These are phyloP conservation scores for Leguminivora glycinivorella DNA, from an alignment of 1,140 invertebrate species.

Conservation along the genomic window DNA sequence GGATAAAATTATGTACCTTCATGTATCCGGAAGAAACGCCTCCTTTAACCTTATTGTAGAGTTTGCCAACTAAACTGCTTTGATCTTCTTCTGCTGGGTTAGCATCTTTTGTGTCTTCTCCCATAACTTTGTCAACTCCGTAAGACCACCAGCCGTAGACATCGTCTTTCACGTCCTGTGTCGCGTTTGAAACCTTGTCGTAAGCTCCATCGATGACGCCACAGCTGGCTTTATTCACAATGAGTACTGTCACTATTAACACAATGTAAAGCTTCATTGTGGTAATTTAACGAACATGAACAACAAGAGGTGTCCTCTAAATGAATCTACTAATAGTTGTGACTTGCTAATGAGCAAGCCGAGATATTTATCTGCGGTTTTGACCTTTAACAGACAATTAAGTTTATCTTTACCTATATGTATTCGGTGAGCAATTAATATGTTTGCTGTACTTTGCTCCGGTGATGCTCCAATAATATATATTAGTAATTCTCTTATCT, in stretches of 20 bases:
- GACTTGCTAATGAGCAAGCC: not conserved
- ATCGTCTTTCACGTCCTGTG: conserved; percentile 33
- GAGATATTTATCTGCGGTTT: not conserved
- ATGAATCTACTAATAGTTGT: not conserved
- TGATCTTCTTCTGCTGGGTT: conserved; percentile 2
- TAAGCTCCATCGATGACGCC: conserved; percentile 31
- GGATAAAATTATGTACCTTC: conserved; percentile 8
- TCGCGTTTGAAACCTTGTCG: conserved; percentile 33
- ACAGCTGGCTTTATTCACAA: conserved; percentile 26
- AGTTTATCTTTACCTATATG: conserved; percentile 10
- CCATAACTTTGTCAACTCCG: conserved; percentile 32
- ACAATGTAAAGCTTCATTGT: conserved; percentile 4
- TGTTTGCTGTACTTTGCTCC: conserved; percentile 21
- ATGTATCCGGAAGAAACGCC: conserved; percentile 13
- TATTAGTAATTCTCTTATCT: conserved; percentile 16
- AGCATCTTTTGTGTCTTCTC: conserved; percentile 9
- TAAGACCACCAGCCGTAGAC: conserved; percentile 30
- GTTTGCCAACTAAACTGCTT: not conserved
- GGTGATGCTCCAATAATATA: not conserved
- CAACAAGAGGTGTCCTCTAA: not conserved
- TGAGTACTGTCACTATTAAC: not conserved
- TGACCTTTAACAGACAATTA: conserved; percentile 8
- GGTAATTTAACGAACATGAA: not conserved
- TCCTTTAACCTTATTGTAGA: conserved; percentile 9
- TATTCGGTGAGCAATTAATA: not conserved